phyloP scores from a whole-genome alignment of 2,888 invertebrate species.

The Catocala fraxini region DNA sequence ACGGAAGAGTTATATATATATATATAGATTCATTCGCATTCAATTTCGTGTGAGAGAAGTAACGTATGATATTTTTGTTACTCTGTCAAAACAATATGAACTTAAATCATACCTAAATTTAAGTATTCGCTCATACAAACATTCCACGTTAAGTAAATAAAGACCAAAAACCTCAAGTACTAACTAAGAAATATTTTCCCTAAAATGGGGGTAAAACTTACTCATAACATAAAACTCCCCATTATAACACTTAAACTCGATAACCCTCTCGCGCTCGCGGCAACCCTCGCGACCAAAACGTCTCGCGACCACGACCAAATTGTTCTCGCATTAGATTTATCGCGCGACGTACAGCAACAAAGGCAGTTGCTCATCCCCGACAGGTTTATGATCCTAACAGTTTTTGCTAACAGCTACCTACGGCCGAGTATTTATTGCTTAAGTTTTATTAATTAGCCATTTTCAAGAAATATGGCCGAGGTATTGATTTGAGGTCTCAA shows the following conservation, averaged over 20 bases:
- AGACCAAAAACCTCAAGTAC: too few relatives aligned
- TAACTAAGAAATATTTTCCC: too few relatives aligned
- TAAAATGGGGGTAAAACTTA: neutral
- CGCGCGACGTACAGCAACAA: conserved; percentile 80
- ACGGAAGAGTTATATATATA: too few relatives aligned
- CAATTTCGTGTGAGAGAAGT: too few relatives aligned
- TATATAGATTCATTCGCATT: too few relatives aligned
- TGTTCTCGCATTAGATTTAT: conserved; percentile 83
- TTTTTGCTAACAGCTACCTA: conserved; percentile 86
- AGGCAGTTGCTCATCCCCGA: conserved; percentile 86
- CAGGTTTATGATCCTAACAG: conserved; percentile 87
- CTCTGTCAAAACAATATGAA: too few relatives aligned
- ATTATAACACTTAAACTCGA: conserved; percentile 20
- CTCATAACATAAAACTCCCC: conserved; percentile 6
- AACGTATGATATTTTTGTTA: too few relatives aligned
- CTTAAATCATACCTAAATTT: too few relatives aligned
- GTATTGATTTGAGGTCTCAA: conserved; percentile 47
- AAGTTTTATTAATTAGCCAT: conserved; percentile 86
- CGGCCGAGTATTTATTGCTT: conserved; percentile 77
- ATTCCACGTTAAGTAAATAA: too few relatives aligned
- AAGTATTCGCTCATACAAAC: too few relatives aligned
- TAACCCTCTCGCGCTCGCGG: conserved; percentile 18
- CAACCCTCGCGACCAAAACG: conserved; percentile 32
- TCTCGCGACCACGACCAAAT: conserved; percentile 67
- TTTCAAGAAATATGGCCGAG: conserved; percentile 61